Percentiles rank a stretch among this genome's conserved stretches.
Evolutionary conservation across 2,113 vertebrate genomes (phyloP).

Genomic region (Antechinus stuartii): DNA sequence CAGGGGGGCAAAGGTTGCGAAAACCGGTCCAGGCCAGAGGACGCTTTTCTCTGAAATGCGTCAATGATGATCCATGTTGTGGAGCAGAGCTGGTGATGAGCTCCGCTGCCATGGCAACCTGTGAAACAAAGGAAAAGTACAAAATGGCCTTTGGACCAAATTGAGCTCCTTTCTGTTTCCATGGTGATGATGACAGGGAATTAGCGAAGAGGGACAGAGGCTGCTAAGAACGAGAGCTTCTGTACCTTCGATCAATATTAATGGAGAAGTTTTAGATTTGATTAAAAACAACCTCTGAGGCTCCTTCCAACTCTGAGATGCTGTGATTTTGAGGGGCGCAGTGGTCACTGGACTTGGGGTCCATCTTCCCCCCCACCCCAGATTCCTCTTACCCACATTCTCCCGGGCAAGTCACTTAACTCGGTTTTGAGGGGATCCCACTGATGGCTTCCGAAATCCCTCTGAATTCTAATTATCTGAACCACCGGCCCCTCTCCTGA

Average conservation of each 20-base stretch:
- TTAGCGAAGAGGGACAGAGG: background rate
- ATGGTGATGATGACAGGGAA: background rate
- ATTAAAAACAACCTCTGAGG: background rate
- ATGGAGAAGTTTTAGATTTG: background rate
- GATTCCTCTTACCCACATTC: background rate
- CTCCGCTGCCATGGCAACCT: background rate
- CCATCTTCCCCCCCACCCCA: background rate
- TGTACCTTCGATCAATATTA: background rate
- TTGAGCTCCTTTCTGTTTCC: background rate
- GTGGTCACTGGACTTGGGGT: background rate
- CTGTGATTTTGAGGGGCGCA: background rate
- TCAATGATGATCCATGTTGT: background rate
- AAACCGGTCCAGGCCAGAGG: no score
- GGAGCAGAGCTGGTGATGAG: background rate
- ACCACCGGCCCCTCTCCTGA: background rate
- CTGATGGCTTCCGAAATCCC: background rate
- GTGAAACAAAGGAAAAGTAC: background rate
- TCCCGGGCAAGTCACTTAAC: background rate
- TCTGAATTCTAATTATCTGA: background rate
- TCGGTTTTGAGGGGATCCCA: background rate
- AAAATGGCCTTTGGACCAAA: background rate
- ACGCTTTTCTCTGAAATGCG: background rate
- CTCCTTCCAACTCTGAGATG: background rate
- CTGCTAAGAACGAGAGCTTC: background rate
- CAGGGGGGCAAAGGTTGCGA: no score